Evolutionary conservation across 2,113 vertebrate species (phyloP), one percentile per base, ranked within the genome.

Genomic region (Melospiza melodia): DNA sequence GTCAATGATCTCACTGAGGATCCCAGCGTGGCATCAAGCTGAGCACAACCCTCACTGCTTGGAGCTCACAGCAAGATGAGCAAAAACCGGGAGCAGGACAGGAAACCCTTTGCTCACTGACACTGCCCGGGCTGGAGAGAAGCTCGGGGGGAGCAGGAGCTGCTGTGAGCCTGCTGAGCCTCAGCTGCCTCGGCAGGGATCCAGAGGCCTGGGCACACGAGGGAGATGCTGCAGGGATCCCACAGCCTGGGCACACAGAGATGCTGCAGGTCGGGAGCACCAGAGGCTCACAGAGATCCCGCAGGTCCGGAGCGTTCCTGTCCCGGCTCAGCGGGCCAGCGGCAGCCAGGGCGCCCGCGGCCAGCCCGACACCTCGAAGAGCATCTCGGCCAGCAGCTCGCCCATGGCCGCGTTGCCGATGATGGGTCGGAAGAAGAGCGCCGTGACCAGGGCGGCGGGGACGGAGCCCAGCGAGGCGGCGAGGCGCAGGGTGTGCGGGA

Each of bases 391-490:
- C 11, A 99, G 94, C 52, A 99, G 97, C 82, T 98, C 98, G 5
- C 98, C 52, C 17, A 99, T 98, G 76, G 99, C 98, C 0, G 98
- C 80, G 15, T 97, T 97, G 46, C 99, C 99, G 19, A 99, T 99
- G 92, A 99, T 11, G 0, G 99, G 98, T 43, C 98, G 96, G 96
- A 99, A 99, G 97, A 99, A 99, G 54, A 99, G 99, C 37, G 98
- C 98, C 0, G 97, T 98, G 93, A 99, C 93, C 68, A 99, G 98
- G 33, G 96, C 43, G 3, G 98, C 97, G 3, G 99, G 98, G 88
- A 99, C 97, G 61, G 98, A 98, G 68, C 98, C 98, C n/a, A 99
- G 91, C 23, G 97, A 95, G 52, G 98, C 98, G 35, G 98, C 87
- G 0, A 96, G 96, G 51, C 99, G 98, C 16, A 99, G 97, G 90